Evolutionary conservation across 2,888 invertebrate species (phyloP).

Genomic region (Nycteola revayana): DNA sequence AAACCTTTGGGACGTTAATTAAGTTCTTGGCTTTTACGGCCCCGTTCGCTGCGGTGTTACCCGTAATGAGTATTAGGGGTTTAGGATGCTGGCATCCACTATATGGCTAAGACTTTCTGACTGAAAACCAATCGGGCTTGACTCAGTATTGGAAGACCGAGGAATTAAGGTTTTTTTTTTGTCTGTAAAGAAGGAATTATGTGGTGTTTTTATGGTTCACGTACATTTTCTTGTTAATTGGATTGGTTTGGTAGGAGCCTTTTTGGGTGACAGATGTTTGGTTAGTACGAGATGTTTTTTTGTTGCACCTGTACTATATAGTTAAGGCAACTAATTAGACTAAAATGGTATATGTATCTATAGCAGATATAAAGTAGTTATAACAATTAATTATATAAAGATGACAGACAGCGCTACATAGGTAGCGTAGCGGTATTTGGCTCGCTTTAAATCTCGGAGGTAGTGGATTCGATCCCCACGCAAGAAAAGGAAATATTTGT

Average conservation of each 20-base stretch:
- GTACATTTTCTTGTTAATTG: not conserved
- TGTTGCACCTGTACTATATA: too few relatives aligned
- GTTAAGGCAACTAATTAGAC: too few relatives aligned
- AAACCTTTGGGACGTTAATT: constrained; percentile 63
- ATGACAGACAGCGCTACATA: too few relatives aligned
- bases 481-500: too few relatives aligned
- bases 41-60: constrained; percentile 44
- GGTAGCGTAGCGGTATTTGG: too few relatives aligned
- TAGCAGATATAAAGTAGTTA: too few relatives aligned
- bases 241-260: not conserved
- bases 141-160: constrained; percentile 25
- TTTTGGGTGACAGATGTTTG: too few relatives aligned
- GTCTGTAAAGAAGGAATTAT: constrained; percentile 2
- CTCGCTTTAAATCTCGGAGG: too few relatives aligned
- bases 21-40: constrained; percentile 70
- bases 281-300: too few relatives aligned
- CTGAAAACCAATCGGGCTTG: constrained; percentile 36
- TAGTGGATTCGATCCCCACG: too few relatives aligned
- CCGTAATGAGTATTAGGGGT: constrained; percentile 54
- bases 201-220: not conserved
- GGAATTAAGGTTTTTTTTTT: constrained; percentile 30
- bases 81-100: constrained; percentile 39
- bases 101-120: constrained; percentile 38
- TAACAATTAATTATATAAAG: too few relatives aligned
- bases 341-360: too few relatives aligned